phyloP scores from a whole-genome alignment of 2,797 vertebrate genomes.

The Sebastes iracundus region DNA sequence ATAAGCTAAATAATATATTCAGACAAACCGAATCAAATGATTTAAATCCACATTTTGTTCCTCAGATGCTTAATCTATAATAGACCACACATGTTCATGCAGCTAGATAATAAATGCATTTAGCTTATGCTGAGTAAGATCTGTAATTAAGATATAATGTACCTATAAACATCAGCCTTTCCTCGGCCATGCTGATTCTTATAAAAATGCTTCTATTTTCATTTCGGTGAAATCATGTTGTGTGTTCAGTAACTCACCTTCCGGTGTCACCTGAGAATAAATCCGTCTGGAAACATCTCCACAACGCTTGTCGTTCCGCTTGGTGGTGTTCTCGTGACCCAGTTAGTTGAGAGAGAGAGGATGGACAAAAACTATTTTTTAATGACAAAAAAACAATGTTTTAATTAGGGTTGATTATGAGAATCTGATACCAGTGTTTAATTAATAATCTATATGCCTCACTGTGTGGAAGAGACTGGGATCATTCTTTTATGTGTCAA shows the following conservation, averaged over 20 bases:
- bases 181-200: constrained; percentile 57
- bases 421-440: too few relatives aligned
- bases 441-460: too few relatives aligned
- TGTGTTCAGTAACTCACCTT: constrained; percentile 2
- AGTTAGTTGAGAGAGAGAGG: too few relatives aligned
- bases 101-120: neutral
- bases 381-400: too few relatives aligned
- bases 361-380: neutral
- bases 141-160: neutral
- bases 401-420: too few relatives aligned
- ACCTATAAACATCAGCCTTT: constrained; percentile 62
- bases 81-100: neutral
- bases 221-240: neutral
- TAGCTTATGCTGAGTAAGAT: too few relatives aligned
- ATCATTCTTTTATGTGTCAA: too few relatives aligned
- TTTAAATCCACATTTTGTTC: neutral
- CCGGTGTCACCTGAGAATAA: constrained; percentile 11
- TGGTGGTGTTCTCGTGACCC: neutral
- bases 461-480: too few relatives aligned
- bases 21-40: too few relatives aligned
- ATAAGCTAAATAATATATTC: too few relatives aligned
- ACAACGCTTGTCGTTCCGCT: constrained; percentile 38
- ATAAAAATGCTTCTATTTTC: neutral
- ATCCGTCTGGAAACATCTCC: constrained; percentile 33
- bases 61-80: neutral